These are phyloP conservation scores for Nothobranchius furzeri DNA, from an alignment of 2,113 vertebrate genomes.

Conservation along the genomic window DNA sequence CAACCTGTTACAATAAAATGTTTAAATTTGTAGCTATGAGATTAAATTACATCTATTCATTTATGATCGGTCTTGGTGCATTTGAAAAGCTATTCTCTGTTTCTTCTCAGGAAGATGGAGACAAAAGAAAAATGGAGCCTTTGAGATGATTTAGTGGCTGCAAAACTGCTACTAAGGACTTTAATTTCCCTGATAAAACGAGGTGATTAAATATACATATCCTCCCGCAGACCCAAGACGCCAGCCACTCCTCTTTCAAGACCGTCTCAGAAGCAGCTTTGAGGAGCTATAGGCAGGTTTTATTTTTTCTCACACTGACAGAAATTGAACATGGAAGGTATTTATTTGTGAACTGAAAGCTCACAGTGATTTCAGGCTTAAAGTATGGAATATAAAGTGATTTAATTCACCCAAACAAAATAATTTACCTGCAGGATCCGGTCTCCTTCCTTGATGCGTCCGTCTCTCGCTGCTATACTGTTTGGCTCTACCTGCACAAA, in stretches of 20 bases:
- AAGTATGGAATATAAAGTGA: not conserved
- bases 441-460: slow-evolving; percentile 92
- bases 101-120: slow-evolving; percentile 6
- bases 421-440: slow-evolving; percentile 89
- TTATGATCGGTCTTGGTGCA: too few relatives aligned
- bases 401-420: slow-evolving; percentile 10
- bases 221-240: slow-evolving; percentile 11
- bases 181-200: slow-evolving; percentile 59
- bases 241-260: slow-evolving; percentile 11
- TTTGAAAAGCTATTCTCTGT: not conserved
- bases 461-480: slow-evolving; percentile 92
- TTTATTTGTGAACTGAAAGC: not conserved
- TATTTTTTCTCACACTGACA: not conserved
- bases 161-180: slow-evolving; percentile 36
- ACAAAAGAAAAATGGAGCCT: slow-evolving; percentile 20
- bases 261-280: not conserved
- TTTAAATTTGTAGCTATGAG: too few relatives aligned
- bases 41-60: too few relatives aligned
- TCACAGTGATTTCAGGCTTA: not conserved
- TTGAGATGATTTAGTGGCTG: slow-evolving; percentile 40
- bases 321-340: not conserved
- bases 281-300: not conserved
- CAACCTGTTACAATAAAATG: not conserved
- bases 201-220: slow-evolving; percentile 64
- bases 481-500: slow-evolving; percentile 87